Evolutionary conservation across 2,113 vertebrate genomes (phyloP).

Genomic region (Gorsachius goisagi): DNA sequence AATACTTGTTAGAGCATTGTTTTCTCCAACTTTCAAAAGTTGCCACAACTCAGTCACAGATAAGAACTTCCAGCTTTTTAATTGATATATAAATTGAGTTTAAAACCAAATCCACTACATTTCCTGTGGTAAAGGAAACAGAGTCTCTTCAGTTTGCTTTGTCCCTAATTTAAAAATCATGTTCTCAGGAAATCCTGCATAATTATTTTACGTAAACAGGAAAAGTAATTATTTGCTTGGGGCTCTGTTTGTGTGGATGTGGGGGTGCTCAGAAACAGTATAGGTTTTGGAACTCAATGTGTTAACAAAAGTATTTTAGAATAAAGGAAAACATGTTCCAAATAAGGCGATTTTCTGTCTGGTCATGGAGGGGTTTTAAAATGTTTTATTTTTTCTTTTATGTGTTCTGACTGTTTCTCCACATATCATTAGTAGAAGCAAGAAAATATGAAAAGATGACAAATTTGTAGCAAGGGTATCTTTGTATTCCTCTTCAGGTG

Average conservation of each 20-base stretch:
- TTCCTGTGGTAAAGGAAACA: conserved; percentile 65
- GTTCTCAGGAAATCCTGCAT: conserved; percentile 65
- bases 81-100: conserved; percentile 59
- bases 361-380: background rate
- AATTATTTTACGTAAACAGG: conserved; percentile 69
- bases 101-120: conserved; percentile 56
- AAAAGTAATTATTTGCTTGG: conserved; percentile 69
- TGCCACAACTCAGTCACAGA: conserved; percentile 40
- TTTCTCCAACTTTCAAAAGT: conserved; percentile 42
- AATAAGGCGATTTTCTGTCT: conserved; percentile 19
- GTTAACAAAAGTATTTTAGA: background rate
- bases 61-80: conserved; percentile 56
- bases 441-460: background rate
- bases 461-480: background rate
- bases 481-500: conserved; percentile 27
- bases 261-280: background rate
- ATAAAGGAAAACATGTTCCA: conserved; percentile 5
- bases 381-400: background rate
- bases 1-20: conserved; percentile 44
- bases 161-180: conserved; percentile 70
- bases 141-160: conserved; percentile 65
- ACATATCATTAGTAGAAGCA: background rate
- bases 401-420: background rate
- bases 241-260: conserved; percentile 12
- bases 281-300: background rate